phyloP scores from a whole-genome alignment of 2,113 vertebrate species.

The Brachypteracias leptosomus region DNA sequence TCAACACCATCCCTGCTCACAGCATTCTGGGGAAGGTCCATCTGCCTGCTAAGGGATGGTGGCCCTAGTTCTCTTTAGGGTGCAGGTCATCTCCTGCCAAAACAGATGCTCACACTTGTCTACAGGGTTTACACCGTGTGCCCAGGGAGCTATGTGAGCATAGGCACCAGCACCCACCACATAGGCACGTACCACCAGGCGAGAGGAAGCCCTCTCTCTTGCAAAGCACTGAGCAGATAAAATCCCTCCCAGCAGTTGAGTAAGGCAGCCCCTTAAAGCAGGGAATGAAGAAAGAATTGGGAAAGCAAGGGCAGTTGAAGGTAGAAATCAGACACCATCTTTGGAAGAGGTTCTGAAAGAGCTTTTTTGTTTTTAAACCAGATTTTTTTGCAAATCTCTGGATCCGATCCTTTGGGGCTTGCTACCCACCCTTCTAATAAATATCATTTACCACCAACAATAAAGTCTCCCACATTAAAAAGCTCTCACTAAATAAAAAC shows the following conservation, averaged over 20 bases:
- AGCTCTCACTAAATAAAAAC: slow-evolving; percentile 60
- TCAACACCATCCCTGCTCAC: fast-evolving
- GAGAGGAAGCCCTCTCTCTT: neutral
- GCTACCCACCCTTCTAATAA: slow-evolving; percentile 63
- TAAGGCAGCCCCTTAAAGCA: neutral
- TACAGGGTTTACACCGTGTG: fast-evolving
- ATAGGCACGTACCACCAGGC: fast-evolving
- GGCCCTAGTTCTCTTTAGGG: neutral
- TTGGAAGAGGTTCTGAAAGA: slow-evolving; percentile 40
- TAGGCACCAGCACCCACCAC: neutral
- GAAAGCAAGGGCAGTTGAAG: slow-evolving; percentile 9
- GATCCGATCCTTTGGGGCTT: neutral
- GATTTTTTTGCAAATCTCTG: slow-evolving; percentile 1
- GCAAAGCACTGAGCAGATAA: neutral
- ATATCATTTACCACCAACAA: slow-evolving; percentile 59
- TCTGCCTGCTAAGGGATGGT: neutral
- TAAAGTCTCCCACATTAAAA: slow-evolving; percentile 52
- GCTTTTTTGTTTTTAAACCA: slow-evolving; percentile 26
- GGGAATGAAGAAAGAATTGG: neutral
- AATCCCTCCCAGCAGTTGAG: neutral
- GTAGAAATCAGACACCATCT: slow-evolving; percentile 31
- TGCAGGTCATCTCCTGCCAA: neutral
- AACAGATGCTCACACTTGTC: neutral
- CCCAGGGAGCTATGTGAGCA: neutral
- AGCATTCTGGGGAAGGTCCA: fast-evolving